Evolutionary conservation across 2,113 vertebrate genomes (phyloP), one percentile per base, ranked within the genome.

Genomic region (Hyperopisus bebe): DNA sequence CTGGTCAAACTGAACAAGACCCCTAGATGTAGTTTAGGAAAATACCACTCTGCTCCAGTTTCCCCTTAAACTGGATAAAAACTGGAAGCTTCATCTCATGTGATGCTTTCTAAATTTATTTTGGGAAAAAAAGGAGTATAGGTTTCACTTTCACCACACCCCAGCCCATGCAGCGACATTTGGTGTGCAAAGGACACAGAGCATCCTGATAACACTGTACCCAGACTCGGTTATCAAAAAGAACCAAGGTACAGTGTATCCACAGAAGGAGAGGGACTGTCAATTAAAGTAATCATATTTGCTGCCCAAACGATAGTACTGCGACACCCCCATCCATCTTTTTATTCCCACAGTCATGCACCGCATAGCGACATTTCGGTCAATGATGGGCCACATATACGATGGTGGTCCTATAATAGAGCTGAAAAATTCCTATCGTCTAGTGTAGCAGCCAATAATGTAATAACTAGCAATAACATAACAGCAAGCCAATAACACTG

Each of bases 201-300:
- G 66, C 91, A 90, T 90, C 88, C 90, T 93, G 91, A 90, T 94
- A 93, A 89, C 48, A 51, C 80, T 62, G 66, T 95, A 95, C 95
- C 94, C 92, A 92, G 93, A 95, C 96, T 94, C 94, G 92, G 91
- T 94, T 92, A 93, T 92, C 93, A 95, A 5, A 89, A 90, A 91
- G 50, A 92, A 89, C 24, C 91, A 92, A 87, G 88, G 91, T 90
- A 89, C 92, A 86, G 91, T 88, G 92, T 93, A 93, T 92, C 46
- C 46, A 92, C 94, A 89, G 88, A 89, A 95, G 90, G 92, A 77
- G 17, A 66, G 42, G 92, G 92, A 91, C 90, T 92, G 89, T 92
- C 90, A 92, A 53, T 53, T 53, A 53, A 83, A 94, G 90, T 93
- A 89, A 89, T 91, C 31, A 88, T 17, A 91, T 95, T 93, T 94